phyloP scores from a whole-genome alignment of 2,113 vertebrate species.

The Actinemys pallida region DNA sequence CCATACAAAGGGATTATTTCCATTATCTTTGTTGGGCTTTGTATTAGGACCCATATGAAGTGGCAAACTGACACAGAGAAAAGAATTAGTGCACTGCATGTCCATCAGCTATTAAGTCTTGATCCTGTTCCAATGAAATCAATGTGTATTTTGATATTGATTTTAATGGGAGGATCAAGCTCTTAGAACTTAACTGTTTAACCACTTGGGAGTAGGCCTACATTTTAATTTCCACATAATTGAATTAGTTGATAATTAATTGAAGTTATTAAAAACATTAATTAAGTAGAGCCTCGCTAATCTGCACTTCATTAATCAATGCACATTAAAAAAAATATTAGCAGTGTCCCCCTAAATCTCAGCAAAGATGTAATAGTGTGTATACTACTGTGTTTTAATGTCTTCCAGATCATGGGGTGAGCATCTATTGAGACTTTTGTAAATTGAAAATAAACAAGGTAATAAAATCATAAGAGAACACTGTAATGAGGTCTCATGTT shows the following conservation, averaged over 20 bases:
- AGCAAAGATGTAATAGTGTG: constrained; percentile 20
- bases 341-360: constrained; percentile 35
- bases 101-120: background rate
- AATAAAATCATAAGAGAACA: constrained; percentile 23
- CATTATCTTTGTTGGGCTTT: background rate
- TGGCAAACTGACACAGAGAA: background rate
- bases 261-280: constrained; percentile 48
- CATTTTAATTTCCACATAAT: constrained; percentile 33
- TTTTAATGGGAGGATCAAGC: background rate
- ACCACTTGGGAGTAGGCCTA: background rate
- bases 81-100: background rate
- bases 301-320: constrained; percentile 44
- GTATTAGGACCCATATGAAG: background rate
- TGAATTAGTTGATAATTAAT: constrained; percentile 56
- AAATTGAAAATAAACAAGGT: background rate
- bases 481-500: background rate
- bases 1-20: background rate
- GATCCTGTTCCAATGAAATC: background rate
- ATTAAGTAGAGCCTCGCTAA: constrained; percentile 54
- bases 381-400: background rate
- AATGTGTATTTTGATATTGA: constrained; percentile 1
- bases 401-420: background rate
- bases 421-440: constrained; percentile 6
- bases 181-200: constrained; percentile 7
- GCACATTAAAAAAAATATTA: constrained; percentile 43